Conservation (phyloP, 2,888 invertebrate species). For the Ferdinandea cuprea region DNA sequence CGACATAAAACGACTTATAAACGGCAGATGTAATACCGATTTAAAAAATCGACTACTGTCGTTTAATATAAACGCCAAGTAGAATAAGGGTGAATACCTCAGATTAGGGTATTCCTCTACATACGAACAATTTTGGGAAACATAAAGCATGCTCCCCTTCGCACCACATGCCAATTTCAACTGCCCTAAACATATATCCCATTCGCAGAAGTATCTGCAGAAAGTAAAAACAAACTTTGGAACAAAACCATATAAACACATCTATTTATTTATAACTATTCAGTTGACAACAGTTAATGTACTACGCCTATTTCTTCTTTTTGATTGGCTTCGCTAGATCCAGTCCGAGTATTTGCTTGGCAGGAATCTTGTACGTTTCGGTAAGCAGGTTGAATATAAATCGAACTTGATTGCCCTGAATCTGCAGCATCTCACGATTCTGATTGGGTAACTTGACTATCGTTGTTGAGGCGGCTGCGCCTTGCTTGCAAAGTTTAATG, state of each 20-base stretch:
- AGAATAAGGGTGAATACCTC: no score
- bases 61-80: no score
- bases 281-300: slow-evolving; percentile 1
- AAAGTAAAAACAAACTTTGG: no score
- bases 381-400: slow-evolving; percentile 82
- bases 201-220: no score
- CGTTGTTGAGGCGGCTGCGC: slow-evolving; percentile 93
- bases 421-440: slow-evolving; percentile 89
- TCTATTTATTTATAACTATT: slow-evolving; percentile 11
- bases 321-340: slow-evolving; percentile 82
- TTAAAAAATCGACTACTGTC: no score
- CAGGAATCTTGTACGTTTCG: slow-evolving; percentile 82
- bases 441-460: slow-evolving; percentile 90
- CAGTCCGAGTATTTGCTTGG: slow-evolving; percentile 81
- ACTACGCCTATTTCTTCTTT: slow-evolving; percentile 78
- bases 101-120: no score
- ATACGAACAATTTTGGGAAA: no score
- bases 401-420: slow-evolving; percentile 95
- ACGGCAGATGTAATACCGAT: no score
- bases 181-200: no score
- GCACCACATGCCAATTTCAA: no score
- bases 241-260: neutral
- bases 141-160: no score
- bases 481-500: slow-evolving; percentile 91
- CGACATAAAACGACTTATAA: no score